Evolutionary conservation across 2,797 vertebrate genomes (phyloP).

Genomic region (Hemibagrus guttatus): DNA sequence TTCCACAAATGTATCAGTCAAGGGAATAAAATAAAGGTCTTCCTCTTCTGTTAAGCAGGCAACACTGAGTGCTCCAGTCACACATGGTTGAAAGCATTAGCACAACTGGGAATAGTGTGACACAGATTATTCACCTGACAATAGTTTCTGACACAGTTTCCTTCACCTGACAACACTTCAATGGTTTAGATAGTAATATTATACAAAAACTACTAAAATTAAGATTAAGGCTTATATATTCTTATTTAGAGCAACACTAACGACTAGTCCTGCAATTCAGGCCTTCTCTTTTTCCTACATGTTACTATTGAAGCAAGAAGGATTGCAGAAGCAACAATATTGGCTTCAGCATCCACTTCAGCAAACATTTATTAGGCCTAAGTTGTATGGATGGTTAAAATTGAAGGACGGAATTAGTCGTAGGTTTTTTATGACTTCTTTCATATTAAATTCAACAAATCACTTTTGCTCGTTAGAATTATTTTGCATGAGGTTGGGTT

Average conservation of each 20-base stretch:
- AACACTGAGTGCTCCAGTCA: constrained; percentile 72
- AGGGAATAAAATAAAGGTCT: constrained; percentile 69
- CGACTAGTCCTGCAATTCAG: background rate
- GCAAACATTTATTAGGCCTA: background rate
- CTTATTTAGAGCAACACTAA: background rate
- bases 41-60: constrained; percentile 73
- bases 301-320: background rate
- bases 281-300: background rate
- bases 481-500: constrained; percentile 30
- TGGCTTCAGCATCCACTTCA: background rate
- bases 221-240: background rate
- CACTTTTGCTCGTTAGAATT: constrained; percentile 25
- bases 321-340: background rate
- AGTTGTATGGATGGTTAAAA: background rate
- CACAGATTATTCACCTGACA: too few species aligned
- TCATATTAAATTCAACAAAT: constrained; percentile 37
- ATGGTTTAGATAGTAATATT: background rate
- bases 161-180: background rate
- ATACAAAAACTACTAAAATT: background rate
- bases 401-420: background rate
- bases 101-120: background rate
- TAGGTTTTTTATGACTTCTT: background rate
- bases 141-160: too few species aligned
- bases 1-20: constrained; percentile 73
- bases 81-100: constrained; percentile 60